Conservation (phyloP, 2,888 invertebrate genomes). For the Drosophila nr. perissopoda region DNA sequence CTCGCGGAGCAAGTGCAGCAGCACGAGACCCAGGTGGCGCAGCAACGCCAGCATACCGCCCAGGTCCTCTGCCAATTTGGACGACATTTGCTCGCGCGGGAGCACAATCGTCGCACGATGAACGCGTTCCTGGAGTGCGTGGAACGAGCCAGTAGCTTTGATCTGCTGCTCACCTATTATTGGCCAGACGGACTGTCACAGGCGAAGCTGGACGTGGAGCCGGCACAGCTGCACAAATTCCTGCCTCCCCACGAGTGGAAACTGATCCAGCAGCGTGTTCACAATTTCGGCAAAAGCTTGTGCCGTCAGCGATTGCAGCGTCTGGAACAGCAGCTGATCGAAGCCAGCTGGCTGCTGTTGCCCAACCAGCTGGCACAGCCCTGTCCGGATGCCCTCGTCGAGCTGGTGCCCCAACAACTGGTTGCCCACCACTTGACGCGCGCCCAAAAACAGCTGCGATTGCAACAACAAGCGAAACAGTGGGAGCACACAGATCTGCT, state of each 20-base stretch:
- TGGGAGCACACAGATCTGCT: constrained; percentile 24
- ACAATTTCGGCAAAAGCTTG: constrained; percentile 82
- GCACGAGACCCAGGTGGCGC: constrained; percentile 64
- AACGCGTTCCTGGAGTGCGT: constrained; percentile 82
- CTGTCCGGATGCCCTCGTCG: constrained; percentile 48
- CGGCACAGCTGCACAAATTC: constrained; percentile 65
- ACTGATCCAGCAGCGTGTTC: constrained; percentile 82
- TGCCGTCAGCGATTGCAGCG: constrained; percentile 81
- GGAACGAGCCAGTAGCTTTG: constrained; percentile 73
- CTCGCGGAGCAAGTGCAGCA: constrained; percentile 83
- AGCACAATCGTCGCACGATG: constrained; percentile 83
- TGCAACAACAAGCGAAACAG: constrained; percentile 26
- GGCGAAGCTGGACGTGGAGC: neutral
- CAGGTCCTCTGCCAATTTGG: constrained; percentile 79
- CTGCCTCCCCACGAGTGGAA: constrained; percentile 81
- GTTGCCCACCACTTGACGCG: constrained; percentile 63
- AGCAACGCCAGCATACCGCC: constrained; percentile 63
- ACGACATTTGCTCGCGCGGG: constrained; percentile 72
- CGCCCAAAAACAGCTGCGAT: constrained; percentile 65
- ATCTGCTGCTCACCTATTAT: constrained; percentile 78
- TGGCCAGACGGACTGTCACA: constrained; percentile 77
- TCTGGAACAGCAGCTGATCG: constrained; percentile 73
- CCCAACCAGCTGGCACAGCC: constrained; percentile 23
- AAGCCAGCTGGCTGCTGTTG: constrained; percentile 60
- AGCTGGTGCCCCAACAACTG: constrained; percentile 66